Conservation (phyloP, 2,113 vertebrate species). For the Tachuris rubrigastra region DNA sequence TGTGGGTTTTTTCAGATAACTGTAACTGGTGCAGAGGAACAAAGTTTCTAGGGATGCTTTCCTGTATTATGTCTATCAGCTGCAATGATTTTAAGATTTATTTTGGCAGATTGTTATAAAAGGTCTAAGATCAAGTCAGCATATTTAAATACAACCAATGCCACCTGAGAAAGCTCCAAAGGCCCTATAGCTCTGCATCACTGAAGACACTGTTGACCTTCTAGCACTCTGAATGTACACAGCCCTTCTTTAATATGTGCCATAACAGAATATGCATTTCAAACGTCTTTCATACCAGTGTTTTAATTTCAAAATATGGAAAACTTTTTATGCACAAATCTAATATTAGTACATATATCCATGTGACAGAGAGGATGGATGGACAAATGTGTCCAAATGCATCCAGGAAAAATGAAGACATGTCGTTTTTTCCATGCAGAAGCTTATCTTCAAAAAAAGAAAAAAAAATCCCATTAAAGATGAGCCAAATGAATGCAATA, state of each 20-base stretch:
- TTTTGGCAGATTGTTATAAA: background rate
- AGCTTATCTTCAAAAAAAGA: constrained; percentile 49
- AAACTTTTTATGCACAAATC: background rate
- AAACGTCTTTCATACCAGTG: background rate
- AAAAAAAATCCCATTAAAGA: constrained; percentile 15
- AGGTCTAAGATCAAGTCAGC: background rate
- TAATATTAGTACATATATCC: constrained; percentile 1
- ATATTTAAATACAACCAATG: background rate
- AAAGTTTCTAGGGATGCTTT: background rate
- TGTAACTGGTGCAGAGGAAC: background rate
- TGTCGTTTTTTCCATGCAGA: background rate
- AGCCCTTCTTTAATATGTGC: background rate
- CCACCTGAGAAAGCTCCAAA: background rate
- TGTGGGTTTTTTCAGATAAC: background rate
- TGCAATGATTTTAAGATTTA: background rate
- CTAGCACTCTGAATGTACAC: too few species aligned
- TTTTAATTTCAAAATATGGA: constrained; percentile 10
- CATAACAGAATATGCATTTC: background rate
- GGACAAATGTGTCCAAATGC: background rate
- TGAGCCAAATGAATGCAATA: constrained; percentile 37
- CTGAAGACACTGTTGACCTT: background rate
- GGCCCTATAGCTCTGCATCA: background rate
- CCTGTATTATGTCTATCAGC: background rate
- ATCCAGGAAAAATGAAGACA: constrained; percentile 25
- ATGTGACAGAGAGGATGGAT: background rate